phyloP scores from a whole-genome alignment of 2,797 vertebrate genomes.

The Pelobates cultripes region DNA sequence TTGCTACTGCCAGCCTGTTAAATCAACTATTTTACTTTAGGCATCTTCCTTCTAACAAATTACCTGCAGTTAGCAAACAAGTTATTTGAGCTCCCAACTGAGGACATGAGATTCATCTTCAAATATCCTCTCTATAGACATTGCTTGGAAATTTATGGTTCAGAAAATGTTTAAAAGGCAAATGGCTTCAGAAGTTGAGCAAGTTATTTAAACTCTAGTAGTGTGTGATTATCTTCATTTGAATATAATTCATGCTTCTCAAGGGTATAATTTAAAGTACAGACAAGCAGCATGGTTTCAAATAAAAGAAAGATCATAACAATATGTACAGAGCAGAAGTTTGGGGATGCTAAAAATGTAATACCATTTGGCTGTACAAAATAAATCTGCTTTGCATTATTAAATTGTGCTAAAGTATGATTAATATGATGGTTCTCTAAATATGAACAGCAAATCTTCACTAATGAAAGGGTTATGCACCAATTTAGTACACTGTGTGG shows the following conservation, averaged over 20 bases:
- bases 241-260: constrained; percentile 22
- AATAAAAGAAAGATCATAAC: constrained; percentile 15
- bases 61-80: background rate
- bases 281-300: constrained; percentile 13
- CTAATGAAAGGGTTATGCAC: background rate
- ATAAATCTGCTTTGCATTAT: background rate
- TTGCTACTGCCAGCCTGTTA: background rate
- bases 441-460: background rate
- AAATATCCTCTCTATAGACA: background rate
- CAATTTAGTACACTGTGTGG: too few species aligned
- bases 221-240: constrained; percentile 32
- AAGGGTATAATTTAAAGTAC: constrained; percentile 32
- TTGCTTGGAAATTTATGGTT: background rate
- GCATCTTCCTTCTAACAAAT: background rate
- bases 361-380: background rate
- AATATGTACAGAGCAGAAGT: constrained; percentile 6
- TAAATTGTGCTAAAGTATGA: background rate
- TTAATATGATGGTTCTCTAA: background rate
- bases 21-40: background rate
- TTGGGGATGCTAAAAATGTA: background rate
- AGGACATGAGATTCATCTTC: background rate
- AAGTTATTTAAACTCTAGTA: background rate
- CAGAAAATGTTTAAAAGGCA: constrained; percentile 2
- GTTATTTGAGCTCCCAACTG: background rate
- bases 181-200: background rate